A percentile compares a stretch with the other conserved stretches of the same genome.
Evolutionary conservation across 1,140 invertebrate species (phyloP).

Genomic region (Homalodisca vitripennis): DNA sequence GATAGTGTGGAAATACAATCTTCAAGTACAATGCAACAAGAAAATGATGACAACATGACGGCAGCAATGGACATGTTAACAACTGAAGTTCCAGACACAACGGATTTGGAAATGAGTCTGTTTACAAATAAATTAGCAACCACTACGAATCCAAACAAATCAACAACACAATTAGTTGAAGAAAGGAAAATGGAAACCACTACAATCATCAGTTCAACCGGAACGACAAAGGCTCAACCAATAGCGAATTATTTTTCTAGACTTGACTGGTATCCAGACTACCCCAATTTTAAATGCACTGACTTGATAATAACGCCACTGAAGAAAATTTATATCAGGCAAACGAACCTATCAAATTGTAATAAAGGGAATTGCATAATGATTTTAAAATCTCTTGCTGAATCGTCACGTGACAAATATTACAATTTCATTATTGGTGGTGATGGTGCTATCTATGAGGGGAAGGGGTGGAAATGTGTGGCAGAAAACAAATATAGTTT

Average conservation of each 20-base stretch:
- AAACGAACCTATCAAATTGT: background rate
- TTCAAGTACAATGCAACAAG: no score
- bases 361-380: background rate
- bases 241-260: background rate
- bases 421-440: slow-evolving; percentile 28
- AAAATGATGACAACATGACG: no score
- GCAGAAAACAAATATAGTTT: background rate
- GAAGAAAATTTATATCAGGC: background rate
- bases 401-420: no score
- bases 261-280: background rate
- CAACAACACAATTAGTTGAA: background rate
- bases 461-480: background rate
- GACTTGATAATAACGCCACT: background rate
- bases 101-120: no score
- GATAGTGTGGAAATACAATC: no score
- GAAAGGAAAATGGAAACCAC: background rate
- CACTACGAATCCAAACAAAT: background rate
- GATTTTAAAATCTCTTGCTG: no score
- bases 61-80: no score
- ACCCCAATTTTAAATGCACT: background rate
- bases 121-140: no score
- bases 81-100: no score
- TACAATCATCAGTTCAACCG: background rate
- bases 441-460: slow-evolving; percentile 9
- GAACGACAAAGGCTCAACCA: background rate